Evolutionary conservation across 2,888 invertebrate species (phyloP), one percentile per base, ranked within the genome.

Genomic region (Leucophenga maculata): DNA sequence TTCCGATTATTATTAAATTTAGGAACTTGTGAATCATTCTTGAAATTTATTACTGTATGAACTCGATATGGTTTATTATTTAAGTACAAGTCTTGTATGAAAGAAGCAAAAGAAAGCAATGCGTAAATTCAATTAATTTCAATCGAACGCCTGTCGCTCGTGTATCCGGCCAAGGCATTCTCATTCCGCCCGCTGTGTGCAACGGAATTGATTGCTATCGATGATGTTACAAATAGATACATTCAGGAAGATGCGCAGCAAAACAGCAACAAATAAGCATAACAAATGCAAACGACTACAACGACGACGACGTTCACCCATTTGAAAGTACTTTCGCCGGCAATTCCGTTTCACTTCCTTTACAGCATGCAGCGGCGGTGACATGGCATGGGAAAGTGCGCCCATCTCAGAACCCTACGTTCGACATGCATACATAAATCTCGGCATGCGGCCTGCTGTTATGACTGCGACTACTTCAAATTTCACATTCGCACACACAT

Each of bases 61-160:
- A 26, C 4, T 26, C 26, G 26, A n/a, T 26, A 26, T 26, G 26
- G 26, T 26, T 26, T 39, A 11, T 39, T 39, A 39, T 39, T 39
- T 39, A 39, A 39, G 39, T 39, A 39, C 39, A 11, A 39, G 72
- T 20, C 9, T 72, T 72, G 75, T 39, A 39, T 11, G 11, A 6
- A 39, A 6, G 11, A 39, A 39, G 3, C 3, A 39, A 39, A 8
- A 9, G 11, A 8, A 32, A 39, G 8, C 71, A 76, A 73, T 74
- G 77, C 76, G 77, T 78, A 84, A 87, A 87, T 86, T 86, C 87
- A 87, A 87, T 87, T 86, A 87, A 87, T 86, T 85, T 86, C 87
- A 87, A 87, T 87, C 87, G 87, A 83, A 80, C 87, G 87, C 84
- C 87, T 86, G 88, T 85, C 86, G 86, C 81, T 84, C 74, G 75